Base-by-base conservation (phyloP, 2,888 invertebrate species). In the Furcula furcula region DNA sequence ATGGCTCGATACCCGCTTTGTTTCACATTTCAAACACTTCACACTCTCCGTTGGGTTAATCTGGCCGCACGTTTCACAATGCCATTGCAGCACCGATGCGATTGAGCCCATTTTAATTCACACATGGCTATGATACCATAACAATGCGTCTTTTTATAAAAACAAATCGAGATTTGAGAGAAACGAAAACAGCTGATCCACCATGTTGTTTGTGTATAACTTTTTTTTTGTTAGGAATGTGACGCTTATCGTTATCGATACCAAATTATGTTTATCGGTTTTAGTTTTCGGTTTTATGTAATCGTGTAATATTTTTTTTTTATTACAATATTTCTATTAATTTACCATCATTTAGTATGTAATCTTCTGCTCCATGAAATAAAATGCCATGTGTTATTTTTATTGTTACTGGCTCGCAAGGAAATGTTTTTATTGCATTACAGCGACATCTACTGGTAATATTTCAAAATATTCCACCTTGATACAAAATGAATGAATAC, bases 41-140 rank as follows among this genome's bases (percentile, higher is more conserved):
- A 92, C 90, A 83, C 93, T 93, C 89, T 96, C 96, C 51, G 95
- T 95, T 55, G 96, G 95, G 85, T 96, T 96, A 87, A 96, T 95
- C 86, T 94, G 92, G 89, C 94, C 93, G 90, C 96, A 96, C 86
- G 93, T 92, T 83, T 92, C 92, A 91, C 96, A 96, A 91, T 95
- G 94, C 96, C 96, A 97, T 91, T 96, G 96, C 84, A 96, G 92
- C 90, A 96, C 96, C 83, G 96, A 96, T 89, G 96, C 95, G 91
- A 96, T 96, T 83, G 96, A 95, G 89, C 96, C 96, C 96, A 96
- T 96, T 86, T 85, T 88, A 89, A 82, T 85, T 83, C 81, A 87
- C 80, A 80, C 89, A 89, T 89, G 89, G 88, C 87, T 89, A 89
- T 72, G 74, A 72, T 68, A 87, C 87, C 88, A 87, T 86, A 78